Evolutionary conservation across 2,797 vertebrate species (phyloP), one percentile per base, ranked within the genome.

Genomic region (Thamnophis elegans): DNA sequence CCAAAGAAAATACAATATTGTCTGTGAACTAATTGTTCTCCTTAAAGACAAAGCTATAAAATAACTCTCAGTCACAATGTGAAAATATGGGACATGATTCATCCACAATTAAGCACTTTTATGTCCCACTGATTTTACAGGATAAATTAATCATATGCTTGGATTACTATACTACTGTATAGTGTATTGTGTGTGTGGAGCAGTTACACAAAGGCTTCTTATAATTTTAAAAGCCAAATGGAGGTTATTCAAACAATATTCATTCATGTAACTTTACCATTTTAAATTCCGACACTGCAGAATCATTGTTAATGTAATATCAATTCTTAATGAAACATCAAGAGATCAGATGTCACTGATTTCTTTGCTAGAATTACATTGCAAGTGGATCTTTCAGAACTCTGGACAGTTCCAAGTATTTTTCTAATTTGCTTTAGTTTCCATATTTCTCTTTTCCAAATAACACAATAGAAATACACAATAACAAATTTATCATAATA

Each of bases 381-480:
- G 42, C 6, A 91, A 94, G 85, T 56, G 54, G 1, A 18, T 87
- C 58, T 1, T 42, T 90, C 92, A n/a, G 42, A 28, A 51, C 28
- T 78, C 10, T 0, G 2, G 89, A 58, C 90, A 91, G 60, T 89
- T 82, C 87, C 32, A 28, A 85, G 60, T 28, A 3, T 0, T 2
- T 28, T 56, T n/a, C 14, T 82, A 2, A 25, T 82, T 32, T 51
- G 16, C 26, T 25, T 85, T 28, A 14, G 89, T 68, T 87, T 42
- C 10, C 11, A 26, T 0, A 0, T 9, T 55, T 68, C 88, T 78
- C 51, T 25, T 0, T 0, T 0, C 0, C 1, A 93, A 42, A 11
- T n/a, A 55, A 22, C 10, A 36, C 53, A 90, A 11, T 2, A 55
- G 28, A 91, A 32, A 55, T 42, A 22, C 56, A 82, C 26, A 25